Base-by-base conservation (phyloP, 2,888 invertebrate species). In the Drosophila paramelanica region DNA sequence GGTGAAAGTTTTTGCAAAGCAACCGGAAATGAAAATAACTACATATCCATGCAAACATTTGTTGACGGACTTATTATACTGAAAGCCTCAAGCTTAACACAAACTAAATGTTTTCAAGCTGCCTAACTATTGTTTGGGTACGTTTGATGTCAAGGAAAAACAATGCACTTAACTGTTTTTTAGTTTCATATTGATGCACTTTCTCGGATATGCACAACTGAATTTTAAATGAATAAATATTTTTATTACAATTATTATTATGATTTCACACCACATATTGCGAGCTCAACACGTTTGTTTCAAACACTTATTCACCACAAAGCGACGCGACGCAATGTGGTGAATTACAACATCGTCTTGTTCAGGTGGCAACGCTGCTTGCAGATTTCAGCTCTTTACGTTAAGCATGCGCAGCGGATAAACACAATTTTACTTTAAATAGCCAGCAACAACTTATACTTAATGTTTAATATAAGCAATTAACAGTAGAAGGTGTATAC, bases 1-100 rank as follows among this genome's bases (percentile, higher is more conserved):
- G 53, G 56, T 47, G 51, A 84, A 81, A 79, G 76, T 79, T 81
- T 66, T 53, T 65, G 23, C 45, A 36, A 36, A 6, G 49, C 56
- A 56, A 64, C 46, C 70, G 81, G 82, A 81, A 79, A 81, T 74
- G 85, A 66, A 64, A 79, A 71, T 71, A 66, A 59, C 61, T 52
- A 52, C 38, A 49, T 7, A 57, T 13, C 41, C 27, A 64, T 8
- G 52, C 50, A 57, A 39, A 49, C 42, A n/a, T 13, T 41, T 42
- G 20, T 31, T 38, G 47, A 49, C 27, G 27, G 57, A 56, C 56
- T 73, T 65, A 59, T 49, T 23, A 51, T 60, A 51, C 65, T 69
- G 36, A 65, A 67, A 64, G 46, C n/a, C 31, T 5, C 14, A 25
- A 14, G 27, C 33, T 23, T 36, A 55, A 64, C 52, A 31, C n/a